phyloP scores from a whole-genome alignment of 2,888 invertebrate genomes.

The Melangyna quadrimaculata region DNA sequence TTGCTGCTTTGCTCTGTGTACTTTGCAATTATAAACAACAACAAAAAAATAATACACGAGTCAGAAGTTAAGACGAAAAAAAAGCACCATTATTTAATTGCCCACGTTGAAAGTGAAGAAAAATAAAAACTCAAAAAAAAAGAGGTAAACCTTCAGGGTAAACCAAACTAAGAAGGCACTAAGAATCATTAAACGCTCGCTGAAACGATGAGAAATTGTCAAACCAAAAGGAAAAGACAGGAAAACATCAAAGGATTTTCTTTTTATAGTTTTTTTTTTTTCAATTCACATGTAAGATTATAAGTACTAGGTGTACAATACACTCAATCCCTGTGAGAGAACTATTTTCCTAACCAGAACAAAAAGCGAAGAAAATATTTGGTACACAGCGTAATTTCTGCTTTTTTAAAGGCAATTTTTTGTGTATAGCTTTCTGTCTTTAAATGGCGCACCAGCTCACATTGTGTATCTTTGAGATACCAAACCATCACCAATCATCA shows the following conservation, averaged over 20 bases:
- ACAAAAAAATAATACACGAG: neutral
- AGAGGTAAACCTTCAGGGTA: conserved; percentile 43
- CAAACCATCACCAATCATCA: neutral
- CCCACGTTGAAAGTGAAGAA: conserved; percentile 31
- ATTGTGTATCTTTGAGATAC: conserved; percentile 48
- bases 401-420: conserved; percentile 28
- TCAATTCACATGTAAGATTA: neutral
- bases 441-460: conserved; percentile 36
- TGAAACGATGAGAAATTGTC: conserved; percentile 58
- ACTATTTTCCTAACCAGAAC: conserved; percentile 33
- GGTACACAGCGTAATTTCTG: conserved; percentile 7
- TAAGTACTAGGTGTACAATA: neutral
- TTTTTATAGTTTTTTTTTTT: neutral
- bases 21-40: conserved; percentile 13
- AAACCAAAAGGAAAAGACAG: conserved; percentile 34
- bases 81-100: conserved; percentile 44
- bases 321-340: conserved; percentile 34
- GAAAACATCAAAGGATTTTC: conserved; percentile 59
- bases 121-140: neutral
- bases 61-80: neutral
- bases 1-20: conserved; percentile 8
- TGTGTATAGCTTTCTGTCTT: conserved; percentile 21
- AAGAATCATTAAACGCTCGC: conserved; percentile 62
- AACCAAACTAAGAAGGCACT: conserved; percentile 66
- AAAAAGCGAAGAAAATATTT: neutral